Conservation (phyloP, 2,888 invertebrate species). For the Drosophila lutescens region DNA sequence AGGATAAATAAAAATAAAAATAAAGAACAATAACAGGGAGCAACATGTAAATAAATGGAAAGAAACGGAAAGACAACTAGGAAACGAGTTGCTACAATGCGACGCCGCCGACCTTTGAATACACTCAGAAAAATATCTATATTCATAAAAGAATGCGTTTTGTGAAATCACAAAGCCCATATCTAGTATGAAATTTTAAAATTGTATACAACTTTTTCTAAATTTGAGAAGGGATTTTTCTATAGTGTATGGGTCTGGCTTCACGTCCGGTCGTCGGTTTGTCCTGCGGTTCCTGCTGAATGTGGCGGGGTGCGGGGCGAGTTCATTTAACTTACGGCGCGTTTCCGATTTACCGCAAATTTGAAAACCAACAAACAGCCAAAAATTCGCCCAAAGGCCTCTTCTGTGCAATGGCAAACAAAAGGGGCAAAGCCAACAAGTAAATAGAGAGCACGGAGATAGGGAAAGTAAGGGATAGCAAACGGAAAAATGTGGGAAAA, state of each 20-base stretch:
- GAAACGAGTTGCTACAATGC: slow-evolving; percentile 47
- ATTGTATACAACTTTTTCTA: no score
- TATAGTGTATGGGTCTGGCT: slow-evolving; percentile 17
- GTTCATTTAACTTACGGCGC: slow-evolving; percentile 79
- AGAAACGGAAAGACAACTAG: slow-evolving; percentile 65
- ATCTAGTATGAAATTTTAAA: no score
- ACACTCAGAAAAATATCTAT: slow-evolving; percentile 2
- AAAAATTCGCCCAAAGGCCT: slow-evolving; percentile 66
- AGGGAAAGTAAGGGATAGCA: slow-evolving; percentile 39
- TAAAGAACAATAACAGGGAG: slow-evolving; percentile 44
- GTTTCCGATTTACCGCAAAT: slow-evolving; percentile 80
- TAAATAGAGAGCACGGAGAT: slow-evolving; percentile 31
- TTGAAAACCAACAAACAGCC: slow-evolving; percentile 78
- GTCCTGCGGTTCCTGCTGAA: slow-evolving; percentile 7
- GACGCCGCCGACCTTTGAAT: slow-evolving; percentile 18
- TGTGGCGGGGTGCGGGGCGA: slow-evolving; percentile 42
- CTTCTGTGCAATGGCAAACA: slow-evolving; percentile 60
- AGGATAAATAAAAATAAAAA: slow-evolving; percentile 53
- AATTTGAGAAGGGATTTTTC: neutral
- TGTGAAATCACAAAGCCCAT: no score
- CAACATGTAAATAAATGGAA: slow-evolving; percentile 72
- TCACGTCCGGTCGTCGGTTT: slow-evolving; percentile 22
- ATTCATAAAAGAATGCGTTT: neutral
- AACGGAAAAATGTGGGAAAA: slow-evolving; percentile 15
- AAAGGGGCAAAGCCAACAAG: slow-evolving; percentile 45